Evolutionary conservation across 2,797 vertebrate species (phyloP).

Genomic region (Microchirus variegatus): DNA sequence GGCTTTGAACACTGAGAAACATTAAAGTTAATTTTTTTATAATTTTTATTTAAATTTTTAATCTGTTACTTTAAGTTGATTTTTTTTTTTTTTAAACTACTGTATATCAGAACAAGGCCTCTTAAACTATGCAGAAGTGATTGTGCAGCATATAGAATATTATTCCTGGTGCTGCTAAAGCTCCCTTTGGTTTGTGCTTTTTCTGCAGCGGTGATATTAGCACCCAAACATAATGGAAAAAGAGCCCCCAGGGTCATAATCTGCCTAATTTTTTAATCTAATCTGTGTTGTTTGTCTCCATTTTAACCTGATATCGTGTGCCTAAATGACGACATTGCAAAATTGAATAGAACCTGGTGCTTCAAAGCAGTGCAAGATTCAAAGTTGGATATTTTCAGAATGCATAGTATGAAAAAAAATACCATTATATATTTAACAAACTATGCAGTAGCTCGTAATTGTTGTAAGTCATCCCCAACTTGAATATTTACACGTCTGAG

Average conservation of each 20-base stretch:
- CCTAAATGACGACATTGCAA: conserved; percentile 53
- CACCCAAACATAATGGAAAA: conserved; percentile 76
- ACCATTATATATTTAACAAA: conserved; percentile 57
- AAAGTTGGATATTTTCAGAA: conserved; percentile 69
- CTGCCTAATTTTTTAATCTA: conserved; percentile 51
- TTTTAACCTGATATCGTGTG: conserved; percentile 69
- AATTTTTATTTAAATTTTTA: conserved; percentile 9
- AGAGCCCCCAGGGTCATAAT: conserved; percentile 61
- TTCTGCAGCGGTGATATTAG: conserved; percentile 81
- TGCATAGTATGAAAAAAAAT: conserved; percentile 78
- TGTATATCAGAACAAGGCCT: conserved; percentile 77
- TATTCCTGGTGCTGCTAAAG: conserved; percentile 79
- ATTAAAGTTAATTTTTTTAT: conserved; percentile 75
- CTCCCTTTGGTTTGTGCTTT: conserved; percentile 87
- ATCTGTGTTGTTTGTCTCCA: conserved; percentile 40
- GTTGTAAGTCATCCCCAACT: conserved; percentile 46
- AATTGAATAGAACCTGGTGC: conserved; percentile 66
- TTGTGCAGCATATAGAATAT: conserved; percentile 80
- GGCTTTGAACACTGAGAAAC: conserved; percentile 79
- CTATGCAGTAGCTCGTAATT: conserved; percentile 62
- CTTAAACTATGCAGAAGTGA: conserved; percentile 81
- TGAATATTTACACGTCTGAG: conserved; percentile 64
- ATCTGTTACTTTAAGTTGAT: conserved; percentile 6
- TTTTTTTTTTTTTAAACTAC: conserved; percentile 47
- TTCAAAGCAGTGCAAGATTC: conserved; percentile 77